Conservation (phyloP, 2,888 invertebrate species). For the Campopleginae sp. region DNA sequence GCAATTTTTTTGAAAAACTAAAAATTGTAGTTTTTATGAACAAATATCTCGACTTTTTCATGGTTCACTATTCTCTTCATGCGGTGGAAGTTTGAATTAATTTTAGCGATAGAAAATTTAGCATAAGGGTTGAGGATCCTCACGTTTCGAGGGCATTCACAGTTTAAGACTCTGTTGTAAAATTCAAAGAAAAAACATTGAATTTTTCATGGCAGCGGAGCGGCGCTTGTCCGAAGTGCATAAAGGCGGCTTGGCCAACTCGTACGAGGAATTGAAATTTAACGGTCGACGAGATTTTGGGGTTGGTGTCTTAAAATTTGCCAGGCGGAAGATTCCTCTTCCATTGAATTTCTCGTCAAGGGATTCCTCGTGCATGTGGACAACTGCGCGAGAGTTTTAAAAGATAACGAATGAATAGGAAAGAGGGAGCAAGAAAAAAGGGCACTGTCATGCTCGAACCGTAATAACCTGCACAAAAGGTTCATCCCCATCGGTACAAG, state of each 20-base stretch:
- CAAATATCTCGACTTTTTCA: too few species aligned
- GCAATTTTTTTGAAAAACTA: too few species aligned
- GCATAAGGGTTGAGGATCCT: too few species aligned
- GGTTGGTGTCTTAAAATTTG: conserved; percentile 40
- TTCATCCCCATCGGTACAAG: conserved; percentile 28
- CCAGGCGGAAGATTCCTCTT: conserved; percentile 51
- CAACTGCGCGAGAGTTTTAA: conserved; percentile 13
- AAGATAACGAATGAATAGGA: conserved; percentile 3
- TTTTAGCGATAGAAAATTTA: too few species aligned
- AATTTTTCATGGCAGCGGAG: not conserved
- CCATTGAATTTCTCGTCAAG: conserved; percentile 54
- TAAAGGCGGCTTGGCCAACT: not conserved
- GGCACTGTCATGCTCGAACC: conserved; percentile 54
- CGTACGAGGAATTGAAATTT: conserved; percentile 36
- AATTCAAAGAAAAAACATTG: not conserved
- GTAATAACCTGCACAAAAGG: conserved; percentile 52
- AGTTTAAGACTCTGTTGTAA: too few species aligned
- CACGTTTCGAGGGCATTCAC: too few species aligned
- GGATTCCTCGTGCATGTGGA: conserved; percentile 2
- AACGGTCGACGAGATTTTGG: conserved; percentile 26
- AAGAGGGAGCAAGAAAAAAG: conserved; percentile 7
- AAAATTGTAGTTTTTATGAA: too few species aligned
- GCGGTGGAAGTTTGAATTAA: too few species aligned
- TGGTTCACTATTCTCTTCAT: too few species aligned
- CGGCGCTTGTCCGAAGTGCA: not conserved